phyloP scores from a whole-genome alignment of 2,888 invertebrate genomes.

The Linnaemya tessellans region DNA sequence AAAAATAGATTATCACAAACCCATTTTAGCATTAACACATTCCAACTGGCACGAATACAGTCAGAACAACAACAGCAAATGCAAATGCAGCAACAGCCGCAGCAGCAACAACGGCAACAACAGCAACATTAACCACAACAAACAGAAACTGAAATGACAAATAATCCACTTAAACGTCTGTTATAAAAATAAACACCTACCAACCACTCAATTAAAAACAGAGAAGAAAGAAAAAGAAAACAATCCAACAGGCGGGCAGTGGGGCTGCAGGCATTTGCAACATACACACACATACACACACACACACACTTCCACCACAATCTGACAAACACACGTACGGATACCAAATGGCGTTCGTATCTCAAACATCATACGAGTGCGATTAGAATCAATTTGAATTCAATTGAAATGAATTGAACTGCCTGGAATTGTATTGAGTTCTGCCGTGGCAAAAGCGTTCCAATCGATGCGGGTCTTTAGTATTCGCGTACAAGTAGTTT shows the following conservation, averaged over 20 bases:
- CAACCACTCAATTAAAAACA: slow-evolving; percentile 56
- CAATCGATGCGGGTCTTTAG: slow-evolving; percentile 6
- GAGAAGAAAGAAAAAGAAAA: not conserved
- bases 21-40: slow-evolving; percentile 52
- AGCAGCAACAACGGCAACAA: slow-evolving; percentile 19
- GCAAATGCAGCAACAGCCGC: not conserved
- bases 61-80: not conserved
- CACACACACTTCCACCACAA: not conserved
- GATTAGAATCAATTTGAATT: slow-evolving; percentile 58
- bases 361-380: slow-evolving; percentile 21
- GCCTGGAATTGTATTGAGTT: not conserved
- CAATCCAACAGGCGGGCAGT: not conserved
- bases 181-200: slow-evolving; percentile 61
- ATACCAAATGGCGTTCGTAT: not conserved
- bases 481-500: slow-evolving; percentile 2
- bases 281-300: not conserved
- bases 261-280: slow-evolving; percentile 1
- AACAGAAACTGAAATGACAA: slow-evolving; percentile 57
- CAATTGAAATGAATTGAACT: slow-evolving; percentile 32
- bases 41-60: not conserved
- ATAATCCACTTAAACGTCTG: slow-evolving; percentile 70
- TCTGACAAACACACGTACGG: not conserved
- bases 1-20: slow-evolving; percentile 59
- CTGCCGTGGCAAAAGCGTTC: not conserved
- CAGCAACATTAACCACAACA: slow-evolving; percentile 35